Evolutionary conservation across 2,113 vertebrate genomes (phyloP).

Genomic region (Butorides virescens): DNA sequence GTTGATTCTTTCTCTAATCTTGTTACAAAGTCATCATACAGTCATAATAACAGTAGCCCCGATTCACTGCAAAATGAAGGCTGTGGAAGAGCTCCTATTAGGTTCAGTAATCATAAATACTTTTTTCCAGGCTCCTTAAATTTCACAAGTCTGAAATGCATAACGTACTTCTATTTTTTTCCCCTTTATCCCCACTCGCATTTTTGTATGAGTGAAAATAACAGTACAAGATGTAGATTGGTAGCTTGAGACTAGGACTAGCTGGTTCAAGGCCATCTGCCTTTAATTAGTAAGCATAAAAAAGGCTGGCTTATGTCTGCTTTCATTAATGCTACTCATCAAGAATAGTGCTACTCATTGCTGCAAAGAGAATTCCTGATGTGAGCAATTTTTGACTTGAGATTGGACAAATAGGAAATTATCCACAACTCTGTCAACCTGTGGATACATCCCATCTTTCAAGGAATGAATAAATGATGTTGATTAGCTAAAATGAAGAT

Average conservation of each 20-base stretch:
- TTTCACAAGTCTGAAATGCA: not conserved
- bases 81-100: not conserved
- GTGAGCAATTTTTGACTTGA: not conserved
- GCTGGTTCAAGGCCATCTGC: not conserved
- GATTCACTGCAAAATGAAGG: not conserved
- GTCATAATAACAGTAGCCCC: not conserved
- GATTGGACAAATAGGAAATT: not conserved
- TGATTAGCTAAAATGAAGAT: not conserved
- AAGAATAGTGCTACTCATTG: not conserved
- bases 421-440: not conserved
- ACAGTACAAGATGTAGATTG: not conserved
- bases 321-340: not conserved
- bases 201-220: not conserved
- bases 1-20: not conserved
- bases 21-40: not conserved
- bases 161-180: not conserved
- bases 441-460: not conserved
- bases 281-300: not conserved
- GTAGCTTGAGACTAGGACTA: not conserved
- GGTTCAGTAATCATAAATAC: not conserved
- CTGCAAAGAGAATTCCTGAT: not conserved
- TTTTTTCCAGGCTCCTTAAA: not conserved
- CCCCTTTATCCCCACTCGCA: not conserved
- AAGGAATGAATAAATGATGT: not conserved
- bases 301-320: not conserved